phyloP scores from a whole-genome alignment of 2,888 invertebrate genomes.

The Pogonocherus hispidulus region DNA sequence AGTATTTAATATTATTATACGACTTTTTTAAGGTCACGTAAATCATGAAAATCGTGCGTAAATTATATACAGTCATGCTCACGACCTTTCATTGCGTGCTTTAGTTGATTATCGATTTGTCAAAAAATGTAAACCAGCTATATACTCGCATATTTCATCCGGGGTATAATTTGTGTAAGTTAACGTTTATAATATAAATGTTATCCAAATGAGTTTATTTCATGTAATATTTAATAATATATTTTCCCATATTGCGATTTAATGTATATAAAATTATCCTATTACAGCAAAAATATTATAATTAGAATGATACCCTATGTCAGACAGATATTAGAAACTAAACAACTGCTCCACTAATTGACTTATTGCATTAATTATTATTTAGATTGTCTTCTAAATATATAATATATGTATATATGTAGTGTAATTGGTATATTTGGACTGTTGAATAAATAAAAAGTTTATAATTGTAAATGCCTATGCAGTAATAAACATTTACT shows the following conservation, averaged over 20 bases:
- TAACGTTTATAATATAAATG: background rate
- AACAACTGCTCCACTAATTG: too few relatives aligned
- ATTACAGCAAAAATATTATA: background rate
- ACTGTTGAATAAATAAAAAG: too few relatives aligned
- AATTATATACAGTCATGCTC: background rate
- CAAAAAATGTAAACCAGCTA: background rate
- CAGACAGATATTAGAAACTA: too few relatives aligned
- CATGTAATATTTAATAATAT: background rate
- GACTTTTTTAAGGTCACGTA: background rate
- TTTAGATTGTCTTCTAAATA: too few relatives aligned
- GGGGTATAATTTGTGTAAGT: background rate
- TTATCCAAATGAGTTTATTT: constrained; percentile 4
- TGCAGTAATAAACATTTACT: too few relatives aligned
- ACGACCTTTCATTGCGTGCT: constrained; percentile 12
- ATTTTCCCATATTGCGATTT: background rate
- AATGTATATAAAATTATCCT: background rate
- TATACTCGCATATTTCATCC: background rate
- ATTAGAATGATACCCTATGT: too few relatives aligned
- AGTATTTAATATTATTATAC: too few relatives aligned
- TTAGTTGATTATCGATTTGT: constrained; percentile 4
- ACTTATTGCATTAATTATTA: too few relatives aligned
- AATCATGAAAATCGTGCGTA: constrained; percentile 9
- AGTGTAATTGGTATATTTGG: too few relatives aligned
- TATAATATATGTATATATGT: too few relatives aligned
- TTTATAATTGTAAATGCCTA: too few relatives aligned